These are phyloP conservation scores for Lanius ludovicianus DNA, from an alignment of 2,113 vertebrate species.

Conservation along the genomic window DNA sequence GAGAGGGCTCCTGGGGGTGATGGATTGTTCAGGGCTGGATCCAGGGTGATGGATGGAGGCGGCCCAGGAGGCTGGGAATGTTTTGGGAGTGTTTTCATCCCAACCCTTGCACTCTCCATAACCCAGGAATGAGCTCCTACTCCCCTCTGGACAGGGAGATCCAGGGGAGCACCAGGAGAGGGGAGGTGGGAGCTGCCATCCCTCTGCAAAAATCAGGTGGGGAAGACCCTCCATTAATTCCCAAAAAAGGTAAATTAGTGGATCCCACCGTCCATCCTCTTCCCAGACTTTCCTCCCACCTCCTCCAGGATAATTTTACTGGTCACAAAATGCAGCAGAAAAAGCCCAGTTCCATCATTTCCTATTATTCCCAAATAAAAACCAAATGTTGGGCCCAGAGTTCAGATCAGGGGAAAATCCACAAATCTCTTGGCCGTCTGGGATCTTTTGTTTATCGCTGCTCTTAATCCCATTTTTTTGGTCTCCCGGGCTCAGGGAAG, in stretches of 20 bases:
- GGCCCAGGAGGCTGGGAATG: neutral
- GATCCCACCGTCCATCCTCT: neutral
- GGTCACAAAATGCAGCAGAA: neutral
- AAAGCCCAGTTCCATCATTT: neutral
- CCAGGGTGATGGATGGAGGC: neutral
- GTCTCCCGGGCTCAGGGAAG: constrained; percentile 27
- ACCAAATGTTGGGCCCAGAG: constrained; percentile 52
- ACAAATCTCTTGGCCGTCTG: constrained; percentile 59
- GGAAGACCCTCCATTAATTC: neutral
- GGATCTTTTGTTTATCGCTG: constrained; percentile 45
- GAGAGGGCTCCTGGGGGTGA: neutral
- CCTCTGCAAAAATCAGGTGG: neutral
- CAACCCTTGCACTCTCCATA: neutral
- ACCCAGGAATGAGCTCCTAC: neutral
- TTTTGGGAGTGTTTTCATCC: neutral
- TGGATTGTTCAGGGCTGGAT: neutral
- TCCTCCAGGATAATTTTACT: neutral
- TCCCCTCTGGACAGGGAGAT: neutral
- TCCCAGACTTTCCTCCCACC: neutral
- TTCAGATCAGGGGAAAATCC: constrained; percentile 60
- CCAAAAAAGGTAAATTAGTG: neutral
- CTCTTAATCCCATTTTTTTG: constrained; percentile 57
- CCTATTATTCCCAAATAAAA: constrained; percentile 44
- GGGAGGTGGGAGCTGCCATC: neutral
- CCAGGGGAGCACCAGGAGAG: neutral